phyloP scores from a whole-genome alignment of 1,140 invertebrate species.

The Steinernema khuongi region DNA sequence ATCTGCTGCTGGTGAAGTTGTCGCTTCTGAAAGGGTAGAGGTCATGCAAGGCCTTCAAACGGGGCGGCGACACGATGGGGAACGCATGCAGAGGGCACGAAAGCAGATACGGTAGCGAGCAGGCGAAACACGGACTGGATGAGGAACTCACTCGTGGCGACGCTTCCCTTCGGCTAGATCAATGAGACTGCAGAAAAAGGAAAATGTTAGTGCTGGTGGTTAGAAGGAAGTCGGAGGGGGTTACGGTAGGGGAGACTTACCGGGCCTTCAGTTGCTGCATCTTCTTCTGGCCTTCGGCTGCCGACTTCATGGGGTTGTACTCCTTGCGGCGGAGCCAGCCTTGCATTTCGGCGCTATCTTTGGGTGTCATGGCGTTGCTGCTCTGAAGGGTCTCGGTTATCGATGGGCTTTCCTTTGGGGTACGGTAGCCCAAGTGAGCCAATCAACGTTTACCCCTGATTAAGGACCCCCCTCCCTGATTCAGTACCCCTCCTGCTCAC shows the following conservation, averaged over 20 bases:
- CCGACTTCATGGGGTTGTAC: conserved; percentile 45
- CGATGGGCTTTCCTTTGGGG: no score
- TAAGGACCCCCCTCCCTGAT: no score
- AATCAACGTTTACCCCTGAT: no score
- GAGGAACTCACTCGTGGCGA: neutral
- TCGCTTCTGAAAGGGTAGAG: conserved; percentile 24
- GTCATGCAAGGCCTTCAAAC: neutral
- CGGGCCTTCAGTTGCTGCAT: conserved; percentile 25
- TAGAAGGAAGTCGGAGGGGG: neutral
- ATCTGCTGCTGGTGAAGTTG: conserved; percentile 34
- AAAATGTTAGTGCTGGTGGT: conserved; percentile 5
- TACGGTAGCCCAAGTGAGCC: no score
- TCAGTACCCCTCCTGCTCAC: neutral
- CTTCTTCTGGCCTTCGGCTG: conserved; percentile 37
- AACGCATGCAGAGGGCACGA: neutral
- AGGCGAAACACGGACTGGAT: neutral
- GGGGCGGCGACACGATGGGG: neutral
- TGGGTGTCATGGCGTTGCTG: no score
- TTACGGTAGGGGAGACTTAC: conserved; percentile 18
- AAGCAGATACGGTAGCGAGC: conserved; percentile 8
- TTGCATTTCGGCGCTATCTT: conserved; percentile 32
- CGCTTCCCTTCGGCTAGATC: neutral
- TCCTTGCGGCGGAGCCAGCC: conserved; percentile 42
- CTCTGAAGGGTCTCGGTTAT: no score
- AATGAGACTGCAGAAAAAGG: neutral